phyloP scores from a whole-genome alignment of 2,888 invertebrate genomes.

The Empis livida region DNA sequence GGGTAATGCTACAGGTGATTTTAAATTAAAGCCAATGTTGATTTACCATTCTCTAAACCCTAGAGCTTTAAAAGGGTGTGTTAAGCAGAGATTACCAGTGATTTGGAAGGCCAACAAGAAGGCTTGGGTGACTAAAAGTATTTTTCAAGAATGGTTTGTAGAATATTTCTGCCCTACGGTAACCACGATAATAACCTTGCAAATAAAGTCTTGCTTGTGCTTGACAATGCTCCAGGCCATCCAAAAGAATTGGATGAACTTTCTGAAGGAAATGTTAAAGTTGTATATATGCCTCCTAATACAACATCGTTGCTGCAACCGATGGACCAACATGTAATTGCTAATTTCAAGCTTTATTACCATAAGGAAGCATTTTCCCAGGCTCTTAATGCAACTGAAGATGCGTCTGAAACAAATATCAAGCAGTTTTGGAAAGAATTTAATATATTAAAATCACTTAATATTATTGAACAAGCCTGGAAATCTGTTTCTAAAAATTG shows the following conservation, averaged over 20 bases:
- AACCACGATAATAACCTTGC: no score
- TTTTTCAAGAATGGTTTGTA: no score
- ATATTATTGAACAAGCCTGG: slow-evolving; percentile 9
- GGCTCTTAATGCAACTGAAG: slow-evolving; percentile 8
- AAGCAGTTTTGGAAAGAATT: slow-evolving; percentile 2
- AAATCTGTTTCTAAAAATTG: slow-evolving; percentile 9
- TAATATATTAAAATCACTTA: slow-evolving; percentile 13
- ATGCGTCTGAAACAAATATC: not conserved
- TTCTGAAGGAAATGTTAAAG: slow-evolving; percentile 8
- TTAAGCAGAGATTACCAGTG: no score
- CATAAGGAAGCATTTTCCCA: slow-evolving; percentile 7
- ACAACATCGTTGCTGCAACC: slow-evolving; percentile 15
- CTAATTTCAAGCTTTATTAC: slow-evolving; percentile 14
- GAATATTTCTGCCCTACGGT: no score
- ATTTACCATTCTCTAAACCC: no score
- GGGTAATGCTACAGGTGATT: not conserved
- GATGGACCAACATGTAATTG: slow-evolving; percentile 15
- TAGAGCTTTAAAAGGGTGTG: no score
- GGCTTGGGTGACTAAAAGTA: no score
- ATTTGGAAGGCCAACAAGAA: no score
- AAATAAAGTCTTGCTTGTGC: slow-evolving; percentile 8
- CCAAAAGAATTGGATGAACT: slow-evolving; percentile 2
- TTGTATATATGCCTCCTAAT: slow-evolving; percentile 18
- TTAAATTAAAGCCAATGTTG: no score
- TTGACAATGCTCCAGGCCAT: slow-evolving; percentile 10